phyloP scores from a whole-genome alignment of 1,140 invertebrate species.

The Aphelenchoides besseyi region DNA sequence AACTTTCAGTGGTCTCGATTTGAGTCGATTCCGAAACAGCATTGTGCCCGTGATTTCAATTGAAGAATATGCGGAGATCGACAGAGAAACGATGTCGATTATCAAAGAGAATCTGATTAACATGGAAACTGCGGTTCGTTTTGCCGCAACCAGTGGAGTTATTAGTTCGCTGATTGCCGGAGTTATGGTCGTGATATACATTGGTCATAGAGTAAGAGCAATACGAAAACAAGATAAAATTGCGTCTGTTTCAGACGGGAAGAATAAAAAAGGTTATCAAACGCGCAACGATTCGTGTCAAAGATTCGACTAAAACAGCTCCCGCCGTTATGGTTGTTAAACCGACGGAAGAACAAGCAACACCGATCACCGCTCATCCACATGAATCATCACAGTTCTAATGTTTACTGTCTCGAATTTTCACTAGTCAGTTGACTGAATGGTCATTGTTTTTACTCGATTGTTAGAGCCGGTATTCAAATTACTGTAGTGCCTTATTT shows the following conservation, averaged over 20 bases:
- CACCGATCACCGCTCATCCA: neutral
- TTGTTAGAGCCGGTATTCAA: too few species aligned
- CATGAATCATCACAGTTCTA: neutral
- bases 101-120: slow-evolving; percentile 43
- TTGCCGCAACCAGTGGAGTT: slow-evolving; percentile 22
- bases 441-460: too few species aligned
- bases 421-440: too few species aligned
- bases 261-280: slow-evolving; percentile 14
- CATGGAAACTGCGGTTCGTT: slow-evolving; percentile 31
- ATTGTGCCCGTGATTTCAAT: slow-evolving; percentile 45
- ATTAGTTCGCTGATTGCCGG: slow-evolving; percentile 30
- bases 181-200: slow-evolving; percentile 37
- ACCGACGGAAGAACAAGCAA: neutral
- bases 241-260: slow-evolving; percentile 4
- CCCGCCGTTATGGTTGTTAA: neutral
- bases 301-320: slow-evolving; percentile 6
- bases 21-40: slow-evolving; percentile 35
- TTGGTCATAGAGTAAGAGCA: slow-evolving; percentile 24
- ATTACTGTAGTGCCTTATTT: too few species aligned
- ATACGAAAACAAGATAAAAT: slow-evolving; percentile 5
- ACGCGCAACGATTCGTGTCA: slow-evolving; percentile 8
- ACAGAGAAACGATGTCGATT: slow-evolving; percentile 33
- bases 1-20: slow-evolving; percentile 31
- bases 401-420: too few species aligned
- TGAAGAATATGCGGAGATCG: slow-evolving; percentile 42